Base-by-base conservation (phyloP, 2,113 vertebrate species). In the Manacus vitellinus region DNA sequence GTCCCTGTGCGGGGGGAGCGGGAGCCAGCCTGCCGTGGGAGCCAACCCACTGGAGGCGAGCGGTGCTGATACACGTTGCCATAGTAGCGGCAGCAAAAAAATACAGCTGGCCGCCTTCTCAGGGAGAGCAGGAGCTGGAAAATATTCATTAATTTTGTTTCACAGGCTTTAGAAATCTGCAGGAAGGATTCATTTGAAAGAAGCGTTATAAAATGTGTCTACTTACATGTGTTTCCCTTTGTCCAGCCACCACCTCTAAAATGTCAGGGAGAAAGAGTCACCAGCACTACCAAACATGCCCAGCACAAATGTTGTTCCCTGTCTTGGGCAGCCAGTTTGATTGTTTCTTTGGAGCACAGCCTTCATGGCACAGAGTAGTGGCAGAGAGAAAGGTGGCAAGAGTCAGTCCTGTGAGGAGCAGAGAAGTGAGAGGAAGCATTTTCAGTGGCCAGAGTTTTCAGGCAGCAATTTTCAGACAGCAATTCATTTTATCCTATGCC, bases 51-150 rank as follows among this genome's bases (percentile, higher is more conserved):
- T 9, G 63, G 58, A 78, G 56, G 33, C 83, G 14, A 85, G 85
- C 2, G 1, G 6, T 75, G 85, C 91, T 75, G 65, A 47, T 86
- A 41, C 0, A 1, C 19, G 96, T 97, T 96, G 92, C 96, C 91
- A 97, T 97, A 94, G 97, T 14, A 96, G 92, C 97, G 76, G 91
- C 73, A 76, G 89, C 72, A 93, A 73, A 93, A 93, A 88, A 91
- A 91, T 94, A 87, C 85, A 94, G 94, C 93, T 82, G 92, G 88
- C 76, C 3, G 68, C 94, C 91, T 94, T 87, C 93, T 92, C 37
- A 0, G 91, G 61, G 37, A 93, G 75, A 89, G 73, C 81, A 85
- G 72, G 82, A 75, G 63, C 74, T 85, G 74, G 67, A 80, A 94
- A 94, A 90, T 22, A 68, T 2, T 93, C 15, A 56, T 94, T 92